Evolutionary conservation across 2,113 vertebrate genomes (phyloP), one percentile per base, ranked within the genome.

Genomic region (Cavia aperea): DNA sequence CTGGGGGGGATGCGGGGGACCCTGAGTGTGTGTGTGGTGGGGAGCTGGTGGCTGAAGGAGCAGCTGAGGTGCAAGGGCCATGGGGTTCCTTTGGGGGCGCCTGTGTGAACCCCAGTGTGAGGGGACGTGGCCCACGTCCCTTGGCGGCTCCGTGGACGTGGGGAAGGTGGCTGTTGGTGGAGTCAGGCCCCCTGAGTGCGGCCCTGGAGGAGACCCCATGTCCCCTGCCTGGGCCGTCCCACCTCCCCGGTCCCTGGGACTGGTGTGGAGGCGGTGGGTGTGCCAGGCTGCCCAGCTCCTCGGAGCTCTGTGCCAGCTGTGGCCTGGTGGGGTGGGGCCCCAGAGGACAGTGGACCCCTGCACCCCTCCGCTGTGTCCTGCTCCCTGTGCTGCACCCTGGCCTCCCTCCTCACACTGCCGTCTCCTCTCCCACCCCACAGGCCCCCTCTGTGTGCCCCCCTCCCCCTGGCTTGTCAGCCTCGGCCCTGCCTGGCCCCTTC

Each of bases 21-120:
- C 54, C n/a, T 7, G 11, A 49, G 14, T 4, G 18, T 1, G 13
- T 6, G 36, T 6, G 18, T 23, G 4, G 19, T 6, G 21, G 36
- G 68, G 39, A 39, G 1, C 70, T 56, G 63, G 81, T 21, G 49
- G 62, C 54, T 0, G 0, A 0, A 6, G 66, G 68, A 51, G 46
- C 26, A 2, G 68, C 86, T 2, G 23, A 54, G 46, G 63, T 1
- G 3, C 51, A 87, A 46, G 58, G 66, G 18, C 29, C 15, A 0
- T 1, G 0, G 33, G 81, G 43, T 16, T 4, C 43, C 31, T 12
- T 5, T 49, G 62, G 31, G 14, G 31, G 31, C 13, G 26, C 6
- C 66, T 56, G 24, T 23, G 9, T 33, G 56, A 43, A 60, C 88
- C 68, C 29, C 7, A 12, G 36, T 19, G 58, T 66, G 5, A 51